These are phyloP conservation scores for Muscicapa striata DNA, from an alignment of 2,797 vertebrate species.

Conservation along the genomic window DNA sequence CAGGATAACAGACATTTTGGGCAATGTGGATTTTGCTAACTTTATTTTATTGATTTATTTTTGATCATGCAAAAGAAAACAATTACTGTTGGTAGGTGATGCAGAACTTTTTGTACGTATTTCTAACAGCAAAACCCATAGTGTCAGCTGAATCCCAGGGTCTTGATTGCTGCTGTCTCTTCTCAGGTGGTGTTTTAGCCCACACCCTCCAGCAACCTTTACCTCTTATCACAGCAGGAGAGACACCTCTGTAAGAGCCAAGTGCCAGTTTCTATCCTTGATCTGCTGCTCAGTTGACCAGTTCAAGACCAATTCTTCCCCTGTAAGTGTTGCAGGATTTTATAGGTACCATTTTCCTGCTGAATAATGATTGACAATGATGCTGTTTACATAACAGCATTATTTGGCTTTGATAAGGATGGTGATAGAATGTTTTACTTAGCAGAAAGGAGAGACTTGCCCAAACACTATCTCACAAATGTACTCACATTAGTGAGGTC, in stretches of 20 bases:
- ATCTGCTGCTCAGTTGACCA: background rate
- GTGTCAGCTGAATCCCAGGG: background rate
- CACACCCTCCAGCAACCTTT: background rate
- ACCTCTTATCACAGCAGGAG: background rate
- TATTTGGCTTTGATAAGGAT: slow-evolving; percentile 33
- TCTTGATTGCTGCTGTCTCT: background rate
- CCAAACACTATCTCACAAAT: slow-evolving; percentile 35
- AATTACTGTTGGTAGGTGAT: background rate
- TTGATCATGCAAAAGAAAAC: background rate
- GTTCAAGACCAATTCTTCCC: background rate
- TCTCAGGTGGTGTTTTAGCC: background rate
- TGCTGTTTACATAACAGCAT: slow-evolving; percentile 6
- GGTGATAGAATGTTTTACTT: slow-evolving; percentile 50
- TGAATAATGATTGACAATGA: slow-evolving; percentile 17
- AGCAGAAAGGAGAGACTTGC: slow-evolving; percentile 45
- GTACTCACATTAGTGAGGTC: slow-evolving; percentile 46
- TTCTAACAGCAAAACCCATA: background rate
- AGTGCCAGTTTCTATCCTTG: background rate
- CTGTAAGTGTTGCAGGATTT: background rate
- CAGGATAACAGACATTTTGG: background rate
- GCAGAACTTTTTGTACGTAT: background rate
- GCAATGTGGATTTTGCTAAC: background rate
- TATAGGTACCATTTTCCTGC: background rate
- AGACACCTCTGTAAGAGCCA: background rate
- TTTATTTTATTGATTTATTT: slow-evolving; percentile 12